Conservation (phyloP, 2,888 invertebrate species). For the Embidobia sp. region DNA sequence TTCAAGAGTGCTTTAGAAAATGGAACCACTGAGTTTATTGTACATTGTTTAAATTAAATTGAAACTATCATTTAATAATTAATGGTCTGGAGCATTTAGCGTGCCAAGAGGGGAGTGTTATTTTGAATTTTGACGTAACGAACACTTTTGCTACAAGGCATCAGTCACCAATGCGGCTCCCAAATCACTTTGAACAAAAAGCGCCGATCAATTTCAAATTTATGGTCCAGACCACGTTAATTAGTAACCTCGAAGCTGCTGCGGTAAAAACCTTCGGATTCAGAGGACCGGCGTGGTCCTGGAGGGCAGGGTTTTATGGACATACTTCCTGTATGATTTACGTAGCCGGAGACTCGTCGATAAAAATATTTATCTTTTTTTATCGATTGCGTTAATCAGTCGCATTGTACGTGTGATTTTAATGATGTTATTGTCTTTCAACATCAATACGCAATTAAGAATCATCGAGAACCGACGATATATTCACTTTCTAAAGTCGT, state of each 20-base stretch:
- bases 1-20: too few relatives aligned
- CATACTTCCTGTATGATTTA: constrained; percentile 58
- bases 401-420: constrained; percentile 19
- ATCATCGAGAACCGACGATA: too few relatives aligned
- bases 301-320: constrained; percentile 53
- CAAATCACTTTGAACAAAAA: constrained; percentile 64
- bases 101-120: constrained; percentile 24
- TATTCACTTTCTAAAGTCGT: too few relatives aligned
- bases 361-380: constrained; percentile 51
- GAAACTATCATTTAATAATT: too few relatives aligned
- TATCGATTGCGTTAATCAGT: constrained; percentile 30
- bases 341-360: constrained; percentile 44
- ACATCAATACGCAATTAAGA: too few relatives aligned
- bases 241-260: constrained; percentile 65
- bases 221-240: constrained; percentile 72
- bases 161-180: constrained; percentile 45
- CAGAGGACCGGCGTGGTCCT: constrained; percentile 35
- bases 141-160: constrained; percentile 53
- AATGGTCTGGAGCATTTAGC: constrained; percentile 1
- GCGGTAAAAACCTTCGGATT: constrained; percentile 59
- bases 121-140: constrained; percentile 48
- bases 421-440: constrained; percentile 11
- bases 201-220: constrained; percentile 75
- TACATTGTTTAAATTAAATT: too few relatives aligned
- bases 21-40: too few relatives aligned